Evolutionary conservation across 2,888 invertebrate genomes (phyloP).

Genomic region (Noctuana brunneofusca): DNA sequence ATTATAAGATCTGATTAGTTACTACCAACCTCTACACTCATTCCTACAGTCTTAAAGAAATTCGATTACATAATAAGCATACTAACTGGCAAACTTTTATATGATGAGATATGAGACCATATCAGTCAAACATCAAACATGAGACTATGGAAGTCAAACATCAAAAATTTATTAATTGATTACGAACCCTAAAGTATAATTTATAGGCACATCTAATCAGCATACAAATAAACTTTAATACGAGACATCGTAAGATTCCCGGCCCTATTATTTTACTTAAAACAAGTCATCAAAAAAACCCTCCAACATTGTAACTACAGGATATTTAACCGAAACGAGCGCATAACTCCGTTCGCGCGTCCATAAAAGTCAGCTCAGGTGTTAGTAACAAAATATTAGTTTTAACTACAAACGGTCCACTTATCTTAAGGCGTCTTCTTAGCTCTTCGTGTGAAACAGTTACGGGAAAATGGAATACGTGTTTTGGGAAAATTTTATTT

Average conservation of each 20-base stretch:
- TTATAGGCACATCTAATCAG: too few relatives aligned
- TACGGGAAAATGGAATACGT: background rate
- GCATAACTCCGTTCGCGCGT: conserved; percentile 13
- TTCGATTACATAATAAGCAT: too few relatives aligned
- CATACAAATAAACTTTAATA: background rate
- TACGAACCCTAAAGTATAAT: too few relatives aligned
- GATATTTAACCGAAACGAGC: conserved; percentile 14
- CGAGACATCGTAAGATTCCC: background rate
- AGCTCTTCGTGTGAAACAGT: background rate
- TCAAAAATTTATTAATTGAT: too few relatives aligned
- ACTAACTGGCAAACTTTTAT: too few relatives aligned
- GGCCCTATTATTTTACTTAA: background rate
- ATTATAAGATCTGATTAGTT: too few relatives aligned
- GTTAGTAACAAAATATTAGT: conserved; percentile 18
- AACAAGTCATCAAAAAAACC: conserved; percentile 20
- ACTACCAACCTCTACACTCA: too few relatives aligned
- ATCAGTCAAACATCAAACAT: too few relatives aligned
- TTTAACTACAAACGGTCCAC: conserved; percentile 16
- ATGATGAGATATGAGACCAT: too few relatives aligned
- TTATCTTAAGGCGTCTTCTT: background rate
- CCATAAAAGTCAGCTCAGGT: conserved; percentile 24
- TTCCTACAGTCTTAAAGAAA: too few relatives aligned
- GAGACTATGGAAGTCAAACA: too few relatives aligned
- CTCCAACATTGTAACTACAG: conserved; percentile 8
- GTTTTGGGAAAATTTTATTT: conserved; percentile 5